A percentile compares a stretch with the other conserved stretches of the same genome.
These are phyloP conservation scores for Eilema griseolum DNA, from an alignment of 2,888 invertebrate species.

Conservation along the genomic window DNA sequence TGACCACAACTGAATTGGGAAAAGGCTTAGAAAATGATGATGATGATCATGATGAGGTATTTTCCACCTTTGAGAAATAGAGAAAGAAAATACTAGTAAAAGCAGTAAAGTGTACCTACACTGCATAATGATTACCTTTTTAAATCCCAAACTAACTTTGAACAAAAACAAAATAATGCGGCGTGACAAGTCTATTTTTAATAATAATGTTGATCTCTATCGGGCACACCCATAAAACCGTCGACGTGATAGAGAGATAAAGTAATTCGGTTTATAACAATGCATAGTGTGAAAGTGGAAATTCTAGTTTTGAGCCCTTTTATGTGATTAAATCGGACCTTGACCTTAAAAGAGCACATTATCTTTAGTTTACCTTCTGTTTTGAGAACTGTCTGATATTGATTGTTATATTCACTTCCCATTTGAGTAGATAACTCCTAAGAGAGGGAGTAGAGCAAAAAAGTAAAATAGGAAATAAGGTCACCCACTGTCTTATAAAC, in stretches of 20 bases:
- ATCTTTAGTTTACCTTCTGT: not conserved
- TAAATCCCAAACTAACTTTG: not conserved
- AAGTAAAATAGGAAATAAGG: too few relatives aligned
- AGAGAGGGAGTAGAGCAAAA: too few relatives aligned
- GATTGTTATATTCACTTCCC: not conserved
- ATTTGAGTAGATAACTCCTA: too few relatives aligned
- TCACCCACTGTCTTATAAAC: too few relatives aligned
- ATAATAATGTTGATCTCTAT: not conserved
- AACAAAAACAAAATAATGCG: constrained; percentile 24
- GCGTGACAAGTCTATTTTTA: constrained; percentile 19
- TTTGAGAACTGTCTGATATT: not conserved
- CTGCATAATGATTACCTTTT: not conserved
- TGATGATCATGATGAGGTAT: too few relatives aligned
- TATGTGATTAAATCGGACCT: not conserved
- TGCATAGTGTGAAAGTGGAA: constrained; percentile 15
- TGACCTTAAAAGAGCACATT: not conserved
- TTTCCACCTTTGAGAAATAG: too few relatives aligned
- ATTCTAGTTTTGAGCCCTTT: constrained; percentile 7
- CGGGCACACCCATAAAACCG: not conserved
- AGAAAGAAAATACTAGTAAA: too few relatives aligned
- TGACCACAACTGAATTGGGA: too few relatives aligned
- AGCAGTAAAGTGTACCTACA: too few relatives aligned
- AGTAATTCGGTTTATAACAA: not conserved
- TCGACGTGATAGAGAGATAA: not conserved
- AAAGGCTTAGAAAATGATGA: too few relatives aligned